A percentile compares a stretch with the other conserved stretches of the same genome.
These are phyloP conservation scores for Phylloscopus trochilus DNA, from an alignment of 2,113 vertebrate species.

Conservation along the genomic window DNA sequence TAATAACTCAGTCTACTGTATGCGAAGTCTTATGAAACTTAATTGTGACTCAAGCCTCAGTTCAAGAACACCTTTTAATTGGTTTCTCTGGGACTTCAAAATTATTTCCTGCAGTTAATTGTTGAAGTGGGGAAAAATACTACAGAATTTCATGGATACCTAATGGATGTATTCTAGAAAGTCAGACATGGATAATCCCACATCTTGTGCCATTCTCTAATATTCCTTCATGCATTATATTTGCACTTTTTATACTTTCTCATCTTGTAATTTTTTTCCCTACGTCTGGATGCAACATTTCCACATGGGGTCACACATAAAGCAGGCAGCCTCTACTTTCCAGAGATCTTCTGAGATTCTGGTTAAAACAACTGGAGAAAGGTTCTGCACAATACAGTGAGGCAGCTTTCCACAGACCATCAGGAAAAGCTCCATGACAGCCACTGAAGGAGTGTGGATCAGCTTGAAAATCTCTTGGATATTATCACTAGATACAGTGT, in stretches of 20 bases:
- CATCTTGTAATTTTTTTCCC: neutral
- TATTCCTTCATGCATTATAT: neutral
- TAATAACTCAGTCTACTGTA: neutral
- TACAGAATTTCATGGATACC: neutral
- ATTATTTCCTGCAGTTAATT: conserved; percentile 26
- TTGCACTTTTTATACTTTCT: neutral
- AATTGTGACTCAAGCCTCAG: neutral
- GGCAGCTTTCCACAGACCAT: neutral
- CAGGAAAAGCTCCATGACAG: neutral
- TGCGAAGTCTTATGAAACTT: neutral
- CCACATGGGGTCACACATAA: neutral
- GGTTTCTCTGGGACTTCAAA: conserved; percentile 53
- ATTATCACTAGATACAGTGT: neutral
- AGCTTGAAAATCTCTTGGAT: neutral
- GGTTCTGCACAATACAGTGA: neutral
- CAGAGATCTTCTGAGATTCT: neutral
- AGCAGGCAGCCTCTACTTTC: neutral
- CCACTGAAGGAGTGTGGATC: neutral
- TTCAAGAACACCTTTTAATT: conserved; percentile 47
- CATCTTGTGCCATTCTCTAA: neutral
- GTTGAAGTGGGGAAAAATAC: neutral
- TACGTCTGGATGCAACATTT: neutral
- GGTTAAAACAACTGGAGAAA: neutral
- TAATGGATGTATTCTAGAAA: neutral
- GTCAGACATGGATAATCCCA: neutral